Evolutionary conservation across 2,113 vertebrate genomes (phyloP).

Genomic region (Tor tambroides): DNA sequence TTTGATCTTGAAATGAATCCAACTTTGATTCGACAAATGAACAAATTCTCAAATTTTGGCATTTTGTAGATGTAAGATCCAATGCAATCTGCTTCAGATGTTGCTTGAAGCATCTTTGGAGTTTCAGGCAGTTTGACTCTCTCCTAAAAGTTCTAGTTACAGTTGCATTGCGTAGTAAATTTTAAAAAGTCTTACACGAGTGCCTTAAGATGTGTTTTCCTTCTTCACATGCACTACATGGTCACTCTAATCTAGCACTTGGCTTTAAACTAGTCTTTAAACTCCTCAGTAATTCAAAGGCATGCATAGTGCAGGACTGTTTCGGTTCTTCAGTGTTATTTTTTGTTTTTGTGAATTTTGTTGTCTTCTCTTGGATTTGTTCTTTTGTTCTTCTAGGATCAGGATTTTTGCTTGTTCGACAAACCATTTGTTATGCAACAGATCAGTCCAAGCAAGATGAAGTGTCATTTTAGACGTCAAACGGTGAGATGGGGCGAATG

Average conservation of each 20-base stretch:
- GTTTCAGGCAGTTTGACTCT: neutral
- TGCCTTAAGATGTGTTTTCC: neutral
- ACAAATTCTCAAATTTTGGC: neutral
- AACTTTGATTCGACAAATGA: neutral
- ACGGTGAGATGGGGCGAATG: neutral
- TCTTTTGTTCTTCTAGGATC: neutral
- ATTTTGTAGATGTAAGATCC: conserved; percentile 2
- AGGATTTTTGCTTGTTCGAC: neutral
- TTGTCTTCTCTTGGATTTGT: conserved; percentile 36
- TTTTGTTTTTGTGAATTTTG: conserved; percentile 32
- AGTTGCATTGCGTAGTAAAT: neutral
- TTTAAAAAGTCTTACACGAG: neutral
- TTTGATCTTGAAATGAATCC: neutral
- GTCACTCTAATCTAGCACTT: conserved; percentile 59
- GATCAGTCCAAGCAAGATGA: conserved; percentile 20
- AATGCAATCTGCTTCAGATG: neutral
- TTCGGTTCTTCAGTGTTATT: conserved; percentile 43
- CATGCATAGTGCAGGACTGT: conserved; percentile 67
- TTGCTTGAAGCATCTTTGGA: neutral
- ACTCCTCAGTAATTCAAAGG: conserved; percentile 57
- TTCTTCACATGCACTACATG: conserved; percentile 62
- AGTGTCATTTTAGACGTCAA: conserved; percentile 1
- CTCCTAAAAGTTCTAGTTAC: neutral
- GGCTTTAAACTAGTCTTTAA: conserved; percentile 11
- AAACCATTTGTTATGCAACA: conserved; percentile 23